Base-by-base conservation (phyloP, 2,797 vertebrate species). In the Bovichtus variegatus region DNA sequence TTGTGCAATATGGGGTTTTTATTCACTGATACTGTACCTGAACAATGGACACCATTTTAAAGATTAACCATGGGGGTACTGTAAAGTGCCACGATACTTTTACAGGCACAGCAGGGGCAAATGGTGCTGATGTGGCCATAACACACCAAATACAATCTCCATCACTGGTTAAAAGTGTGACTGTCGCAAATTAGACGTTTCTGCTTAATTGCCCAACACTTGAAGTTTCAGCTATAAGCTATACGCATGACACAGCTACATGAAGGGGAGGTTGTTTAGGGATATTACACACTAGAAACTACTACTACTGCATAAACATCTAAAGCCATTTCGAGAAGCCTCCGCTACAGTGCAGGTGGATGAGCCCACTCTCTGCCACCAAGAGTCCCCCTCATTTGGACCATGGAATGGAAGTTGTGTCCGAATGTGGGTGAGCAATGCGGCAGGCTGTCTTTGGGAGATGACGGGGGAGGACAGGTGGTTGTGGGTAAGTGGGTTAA, bases 401-500 rank as follows among this genome's bases (percentile, higher is more conserved):
- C 65, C 29, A 34, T 21, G 77, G 62, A 76, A 83, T 77, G 72
- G 23, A 83, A 78, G 80, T 75, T 5, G 51, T 80, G 77, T 79
- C 41, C 81, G 55, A 70, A 72, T 85, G 81, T 72, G 84, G 70
- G 80, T 85, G 81, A 89, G 70, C 36, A 73, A 75, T 78, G 74
- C 79, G 65, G 55, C 73, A 71, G 73, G 75, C 60, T 79, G 69
- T 83, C 76, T 80, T 51, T 63, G 73, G 66, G 77, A 77, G 79
- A 79, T 74, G 74, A 82, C 21, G 76, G 54, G 69, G 78, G 70
- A 71, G 71, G 74, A 82, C 57, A 71, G 76, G 86, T 76, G 80
- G 70, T 62, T 65, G 51, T 64, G 69, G 75, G 78, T 91, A 71
- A 89, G 82, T 84, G 85, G 81, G 84, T 92, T 89, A 84, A 93